Evolutionary conservation across 2,797 vertebrate species (phyloP).

Genomic region (Tokudaia tokunoshimensis): DNA sequence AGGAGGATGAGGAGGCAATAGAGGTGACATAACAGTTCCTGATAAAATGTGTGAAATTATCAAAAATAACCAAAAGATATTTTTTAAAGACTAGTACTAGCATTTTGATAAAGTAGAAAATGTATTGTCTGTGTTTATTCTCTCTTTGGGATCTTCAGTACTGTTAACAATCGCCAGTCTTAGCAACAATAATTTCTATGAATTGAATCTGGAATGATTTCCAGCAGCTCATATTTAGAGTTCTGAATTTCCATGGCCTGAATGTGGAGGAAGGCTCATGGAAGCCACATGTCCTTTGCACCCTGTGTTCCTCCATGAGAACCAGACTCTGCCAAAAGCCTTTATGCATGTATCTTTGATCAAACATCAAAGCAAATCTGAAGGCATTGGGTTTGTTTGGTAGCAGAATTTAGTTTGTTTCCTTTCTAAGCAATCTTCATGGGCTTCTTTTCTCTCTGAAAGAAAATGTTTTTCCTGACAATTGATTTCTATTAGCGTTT

Average conservation of each 20-base stretch:
- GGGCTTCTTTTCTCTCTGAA: not conserved
- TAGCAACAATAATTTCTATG: not conserved
- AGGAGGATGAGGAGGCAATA: not conserved
- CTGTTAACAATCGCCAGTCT: not conserved
- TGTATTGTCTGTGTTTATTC: not conserved
- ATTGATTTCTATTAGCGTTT: not conserved
- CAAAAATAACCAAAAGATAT: not conserved
- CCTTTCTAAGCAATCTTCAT: not conserved
- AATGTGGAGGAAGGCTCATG: not conserved
- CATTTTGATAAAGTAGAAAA: not conserved
- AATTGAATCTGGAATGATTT: not conserved
- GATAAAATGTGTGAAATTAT: not conserved
- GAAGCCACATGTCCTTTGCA: not conserved
- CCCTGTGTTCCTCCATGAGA: not conserved
- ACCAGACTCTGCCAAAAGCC: not conserved
- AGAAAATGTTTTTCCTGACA: not conserved
- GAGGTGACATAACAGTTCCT: not conserved
- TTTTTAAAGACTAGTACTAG: not conserved
- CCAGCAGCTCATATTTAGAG: not conserved
- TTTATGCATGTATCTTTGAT: not conserved
- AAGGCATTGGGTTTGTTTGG: not conserved
- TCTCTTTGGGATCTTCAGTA: not conserved
- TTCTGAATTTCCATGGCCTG: not conserved
- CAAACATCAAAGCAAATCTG: not conserved
- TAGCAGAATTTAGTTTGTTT: not conserved